Percentiles rank a stretch among this genome's conserved stretches.
These are phyloP conservation scores for Drosophila putrida DNA, from an alignment of 2,888 invertebrate species.

Conservation along the genomic window DNA sequence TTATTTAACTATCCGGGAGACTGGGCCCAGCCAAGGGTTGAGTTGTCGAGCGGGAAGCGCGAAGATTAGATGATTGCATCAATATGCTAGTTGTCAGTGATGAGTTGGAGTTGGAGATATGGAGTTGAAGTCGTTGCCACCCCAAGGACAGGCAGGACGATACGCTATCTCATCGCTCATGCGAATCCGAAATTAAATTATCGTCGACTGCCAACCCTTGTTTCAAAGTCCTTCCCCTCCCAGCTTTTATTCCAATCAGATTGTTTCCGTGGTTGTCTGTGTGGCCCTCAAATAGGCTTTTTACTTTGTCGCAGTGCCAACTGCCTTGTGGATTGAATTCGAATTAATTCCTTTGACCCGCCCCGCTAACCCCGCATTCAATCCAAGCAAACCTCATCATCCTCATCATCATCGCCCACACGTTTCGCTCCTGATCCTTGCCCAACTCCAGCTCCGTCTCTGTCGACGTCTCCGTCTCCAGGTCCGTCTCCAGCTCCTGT, in stretches of 20 bases:
- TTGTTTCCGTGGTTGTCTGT: slow-evolving; percentile 81
- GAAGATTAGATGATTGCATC: slow-evolving; percentile 86
- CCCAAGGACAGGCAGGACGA: slow-evolving; percentile 22
- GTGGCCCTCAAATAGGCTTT: slow-evolving; percentile 76
- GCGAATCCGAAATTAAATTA: slow-evolving; percentile 85
- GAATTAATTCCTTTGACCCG: slow-evolving; percentile 85
- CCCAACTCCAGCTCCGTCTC: slow-evolving; percentile 28
- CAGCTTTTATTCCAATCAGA: slow-evolving; percentile 83
- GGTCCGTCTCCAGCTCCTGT: slow-evolving; percentile 20
- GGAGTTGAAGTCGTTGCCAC: slow-evolving; percentile 30
- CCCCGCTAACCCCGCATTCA: slow-evolving; percentile 45
- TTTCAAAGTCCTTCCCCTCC: slow-evolving; percentile 61
- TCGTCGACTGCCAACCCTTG: slow-evolving; percentile 84
- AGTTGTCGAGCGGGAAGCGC: slow-evolving; percentile 77
- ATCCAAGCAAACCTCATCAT: slow-evolving; percentile 50
- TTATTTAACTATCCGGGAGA: slow-evolving; percentile 33
- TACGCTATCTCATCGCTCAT: slow-evolving; percentile 74
- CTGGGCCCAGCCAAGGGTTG: slow-evolving; percentile 12
- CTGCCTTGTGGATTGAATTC: slow-evolving; percentile 80
- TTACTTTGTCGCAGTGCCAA: slow-evolving; percentile 71
- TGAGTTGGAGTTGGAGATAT: slow-evolving; percentile 5
- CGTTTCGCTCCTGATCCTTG: slow-evolving; percentile 59
- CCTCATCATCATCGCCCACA: slow-evolving; percentile 60
- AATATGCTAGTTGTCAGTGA: slow-evolving; percentile 82
- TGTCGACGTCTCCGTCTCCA: background rate